Conservation (phyloP, 2,797 vertebrate species). For the Merluccius polli region DNA sequence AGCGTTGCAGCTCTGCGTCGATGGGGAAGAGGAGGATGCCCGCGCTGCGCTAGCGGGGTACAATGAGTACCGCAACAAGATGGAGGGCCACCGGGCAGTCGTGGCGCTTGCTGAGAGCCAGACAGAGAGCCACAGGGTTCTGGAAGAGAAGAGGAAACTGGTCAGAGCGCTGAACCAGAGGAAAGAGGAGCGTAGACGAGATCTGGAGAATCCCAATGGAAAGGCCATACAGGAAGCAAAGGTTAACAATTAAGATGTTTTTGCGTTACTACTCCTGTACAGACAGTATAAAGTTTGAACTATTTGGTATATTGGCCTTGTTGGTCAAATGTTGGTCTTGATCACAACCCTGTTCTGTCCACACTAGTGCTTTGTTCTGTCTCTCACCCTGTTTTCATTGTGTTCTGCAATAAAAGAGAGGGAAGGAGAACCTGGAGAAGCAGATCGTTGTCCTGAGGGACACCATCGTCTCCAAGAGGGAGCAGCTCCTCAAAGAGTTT, state of each 20-base stretch:
- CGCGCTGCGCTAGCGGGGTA: slow-evolving; percentile 19
- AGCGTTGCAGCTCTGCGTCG: slow-evolving; percentile 32
- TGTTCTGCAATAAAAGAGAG: slow-evolving; percentile 39
- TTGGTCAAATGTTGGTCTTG: too few relatives aligned
- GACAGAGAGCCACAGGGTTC: slow-evolving; percentile 42
- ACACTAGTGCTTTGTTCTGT: neutral
- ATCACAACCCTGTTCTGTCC: too few relatives aligned
- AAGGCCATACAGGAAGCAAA: slow-evolving; percentile 42
- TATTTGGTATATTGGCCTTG: too few relatives aligned
- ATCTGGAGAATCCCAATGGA: slow-evolving; percentile 60
- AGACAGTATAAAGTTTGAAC: too few relatives aligned
- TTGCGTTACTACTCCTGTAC: too few relatives aligned
- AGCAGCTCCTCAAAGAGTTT: slow-evolving; percentile 45
- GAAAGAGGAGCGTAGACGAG: slow-evolving; percentile 54
- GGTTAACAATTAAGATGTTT: slow-evolving; percentile 36
- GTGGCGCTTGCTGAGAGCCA: slow-evolving; percentile 33
- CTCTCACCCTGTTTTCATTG: neutral
- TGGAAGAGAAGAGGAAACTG: slow-evolving; percentile 49
- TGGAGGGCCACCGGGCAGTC: slow-evolving; percentile 53
- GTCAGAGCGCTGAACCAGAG: slow-evolving; percentile 43
- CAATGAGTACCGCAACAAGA: slow-evolving; percentile 53
- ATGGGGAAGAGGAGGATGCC: slow-evolving; percentile 45
- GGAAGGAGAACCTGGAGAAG: slow-evolving; percentile 47
- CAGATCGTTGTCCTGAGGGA: slow-evolving; percentile 40
- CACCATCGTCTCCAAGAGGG: slow-evolving; percentile 33